Base-by-base conservation (phyloP, 2,797 vertebrate genomes). In the Cheirogaleus major region DNA sequence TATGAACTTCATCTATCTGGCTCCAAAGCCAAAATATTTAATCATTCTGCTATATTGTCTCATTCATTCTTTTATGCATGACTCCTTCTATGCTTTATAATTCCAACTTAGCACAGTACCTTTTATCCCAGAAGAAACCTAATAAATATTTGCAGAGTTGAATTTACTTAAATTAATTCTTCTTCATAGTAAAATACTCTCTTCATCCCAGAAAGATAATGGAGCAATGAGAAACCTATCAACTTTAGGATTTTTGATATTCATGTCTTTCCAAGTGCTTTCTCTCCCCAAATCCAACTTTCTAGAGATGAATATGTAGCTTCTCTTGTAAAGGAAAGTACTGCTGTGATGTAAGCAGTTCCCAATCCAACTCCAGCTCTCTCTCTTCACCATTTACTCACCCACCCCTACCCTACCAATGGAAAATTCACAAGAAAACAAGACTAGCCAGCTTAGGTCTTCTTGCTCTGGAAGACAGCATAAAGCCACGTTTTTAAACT, bases 121-220 rank as follows among this genome's bases (percentile, higher is more conserved):
- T 95, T 90, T 67, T 83, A 43, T 82, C 6, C 27, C 13, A 79
- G 70, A 55, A 93, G 41, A 73, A 41, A 92, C 65, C 35, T 55
- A 89, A 79, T 61, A 93, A 63, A 50, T 78, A 48, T 67, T 88
- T 75, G 22, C 15, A 88, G 35, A 80, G 90, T 32, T 80, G 76
- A 80, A 91, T 90, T 87, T 93, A 83, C 9, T 93, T 88, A 69
- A 73, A 84, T 38, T 63, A 55, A 82, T 75, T 79, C 25, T 45
- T 78, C 32, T 59, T 91, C 20, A 84, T 12, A 59, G 41, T 55
- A 18, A 90, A 87, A 63, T 23, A 5, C 57, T 73, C 8, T 93
- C 12, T 25, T 93, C 30, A 73, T 80, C 32, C 20, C 57, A 90
- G 57, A 88, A 88, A 84, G 63, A 85, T 63, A 94, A 76, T 59